Evolutionary conservation across 2,797 vertebrate genomes (phyloP).

Genomic region (Muscicapa comitata): DNA sequence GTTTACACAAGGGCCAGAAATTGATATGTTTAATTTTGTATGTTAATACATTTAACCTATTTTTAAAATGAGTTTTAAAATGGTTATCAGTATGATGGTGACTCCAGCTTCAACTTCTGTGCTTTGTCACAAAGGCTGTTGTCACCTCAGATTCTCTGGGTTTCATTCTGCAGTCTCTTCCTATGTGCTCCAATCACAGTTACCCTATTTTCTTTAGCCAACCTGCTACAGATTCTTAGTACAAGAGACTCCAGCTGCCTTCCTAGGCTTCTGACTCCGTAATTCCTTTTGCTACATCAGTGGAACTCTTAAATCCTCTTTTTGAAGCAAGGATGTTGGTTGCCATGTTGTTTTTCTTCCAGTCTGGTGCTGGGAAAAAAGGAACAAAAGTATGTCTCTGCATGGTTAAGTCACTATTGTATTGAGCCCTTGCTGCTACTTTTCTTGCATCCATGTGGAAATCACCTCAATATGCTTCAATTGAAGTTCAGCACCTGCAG

Average conservation of each 20-base stretch:
- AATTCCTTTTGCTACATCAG: neutral
- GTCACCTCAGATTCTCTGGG: neutral
- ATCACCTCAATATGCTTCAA: neutral
- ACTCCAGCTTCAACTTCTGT: neutral
- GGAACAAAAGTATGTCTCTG: neutral
- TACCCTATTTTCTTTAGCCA: neutral
- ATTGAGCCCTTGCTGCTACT: neutral
- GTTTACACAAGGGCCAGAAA: neutral
- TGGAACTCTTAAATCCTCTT: neutral
- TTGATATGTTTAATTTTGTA: neutral
- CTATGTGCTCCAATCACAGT: neutral
- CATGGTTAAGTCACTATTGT: neutral
- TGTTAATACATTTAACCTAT: neutral
- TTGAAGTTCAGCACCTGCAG: neutral
- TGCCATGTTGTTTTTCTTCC: neutral
- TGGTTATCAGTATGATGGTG: neutral
- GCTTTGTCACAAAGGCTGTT: neutral
- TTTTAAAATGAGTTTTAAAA: neutral
- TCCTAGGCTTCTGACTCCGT: neutral
- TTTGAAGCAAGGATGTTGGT: neutral
- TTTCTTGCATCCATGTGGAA: neutral
- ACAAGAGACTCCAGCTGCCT: accelerated
- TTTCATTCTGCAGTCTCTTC: neutral
- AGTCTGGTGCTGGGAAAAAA: neutral
- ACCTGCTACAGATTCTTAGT: neutral